Conservation (phyloP, 2,797 vertebrate species). For the Girardinus metallicus region DNA sequence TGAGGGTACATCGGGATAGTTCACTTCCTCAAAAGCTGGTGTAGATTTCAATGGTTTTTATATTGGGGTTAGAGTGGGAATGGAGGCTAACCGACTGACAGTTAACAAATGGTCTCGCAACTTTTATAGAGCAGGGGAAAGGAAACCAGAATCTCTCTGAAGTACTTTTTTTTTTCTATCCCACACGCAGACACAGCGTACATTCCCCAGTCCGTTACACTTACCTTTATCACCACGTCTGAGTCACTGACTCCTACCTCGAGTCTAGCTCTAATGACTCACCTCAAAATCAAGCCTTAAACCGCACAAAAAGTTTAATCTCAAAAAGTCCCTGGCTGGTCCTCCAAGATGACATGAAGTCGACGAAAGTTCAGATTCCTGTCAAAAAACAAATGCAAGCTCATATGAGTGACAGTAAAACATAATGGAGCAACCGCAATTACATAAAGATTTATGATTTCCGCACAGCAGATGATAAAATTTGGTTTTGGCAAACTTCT, state of each 20-base stretch:
- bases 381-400: not conserved
- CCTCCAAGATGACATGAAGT: not conserved
- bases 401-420: not conserved
- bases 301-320: not conserved
- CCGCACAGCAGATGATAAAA: not conserved
- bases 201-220: slow-evolving; percentile 3
- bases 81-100: slow-evolving; percentile 63
- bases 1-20: slow-evolving; percentile 44
- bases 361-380: not conserved
- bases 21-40: slow-evolving; percentile 58
- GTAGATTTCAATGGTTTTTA: slow-evolving; percentile 66
- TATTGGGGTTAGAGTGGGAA: slow-evolving; percentile 62
- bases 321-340: not conserved
- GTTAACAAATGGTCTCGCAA: slow-evolving; percentile 62
- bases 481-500: slow-evolving; percentile 1
- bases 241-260: not conserved
- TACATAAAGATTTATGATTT: not conserved
- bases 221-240: not conserved
- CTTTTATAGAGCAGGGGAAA: slow-evolving; percentile 63
- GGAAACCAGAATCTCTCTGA: slow-evolving; percentile 63
- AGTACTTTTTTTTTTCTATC: slow-evolving; percentile 45
- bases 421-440: not conserved
- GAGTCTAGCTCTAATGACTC: not conserved
- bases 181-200: slow-evolving; percentile 33
- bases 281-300: not conserved